Evolutionary conservation across 2,113 vertebrate species (phyloP).

Genomic region (Anolis carolinensis): DNA sequence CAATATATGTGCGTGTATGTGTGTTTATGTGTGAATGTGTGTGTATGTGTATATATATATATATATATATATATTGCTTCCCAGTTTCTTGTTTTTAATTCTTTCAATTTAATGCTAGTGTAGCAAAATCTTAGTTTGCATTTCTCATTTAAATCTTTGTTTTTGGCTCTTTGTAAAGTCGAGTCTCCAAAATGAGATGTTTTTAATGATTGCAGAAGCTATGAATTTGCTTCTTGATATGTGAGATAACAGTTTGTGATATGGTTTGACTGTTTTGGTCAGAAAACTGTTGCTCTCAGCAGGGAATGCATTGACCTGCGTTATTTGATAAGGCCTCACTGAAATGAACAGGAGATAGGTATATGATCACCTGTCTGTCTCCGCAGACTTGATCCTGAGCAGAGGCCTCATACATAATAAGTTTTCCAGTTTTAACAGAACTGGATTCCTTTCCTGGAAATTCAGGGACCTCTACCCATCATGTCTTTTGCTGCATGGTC

Average conservation of each 20-base stretch:
- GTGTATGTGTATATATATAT: neutral
- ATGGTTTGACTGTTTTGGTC: constrained; percentile 53
- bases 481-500: constrained; percentile 59
- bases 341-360: neutral
- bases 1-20: neutral
- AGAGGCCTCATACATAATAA: neutral
- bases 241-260: constrained; percentile 62
- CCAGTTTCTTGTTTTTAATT: constrained; percentile 49
- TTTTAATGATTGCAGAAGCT: constrained; percentile 50
- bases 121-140: constrained; percentile 35
- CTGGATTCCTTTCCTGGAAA: constrained; percentile 67
- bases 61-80: constrained; percentile 22
- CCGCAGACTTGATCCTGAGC: neutral
- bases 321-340: constrained; percentile 20
- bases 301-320: constrained; percentile 45
- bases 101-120: constrained; percentile 47
- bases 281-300: constrained; percentile 38
- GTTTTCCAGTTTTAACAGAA: constrained; percentile 34
- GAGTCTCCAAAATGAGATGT: constrained; percentile 49
- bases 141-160: constrained; percentile 46
- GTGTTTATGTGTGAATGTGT: neutral
- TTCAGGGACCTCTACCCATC: constrained; percentile 65
- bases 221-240: constrained; percentile 39
- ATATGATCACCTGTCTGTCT: neutral
- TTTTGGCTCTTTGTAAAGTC: constrained; percentile 39